phyloP scores from a whole-genome alignment of 2,113 vertebrate species.

The Struthio camelus region DNA sequence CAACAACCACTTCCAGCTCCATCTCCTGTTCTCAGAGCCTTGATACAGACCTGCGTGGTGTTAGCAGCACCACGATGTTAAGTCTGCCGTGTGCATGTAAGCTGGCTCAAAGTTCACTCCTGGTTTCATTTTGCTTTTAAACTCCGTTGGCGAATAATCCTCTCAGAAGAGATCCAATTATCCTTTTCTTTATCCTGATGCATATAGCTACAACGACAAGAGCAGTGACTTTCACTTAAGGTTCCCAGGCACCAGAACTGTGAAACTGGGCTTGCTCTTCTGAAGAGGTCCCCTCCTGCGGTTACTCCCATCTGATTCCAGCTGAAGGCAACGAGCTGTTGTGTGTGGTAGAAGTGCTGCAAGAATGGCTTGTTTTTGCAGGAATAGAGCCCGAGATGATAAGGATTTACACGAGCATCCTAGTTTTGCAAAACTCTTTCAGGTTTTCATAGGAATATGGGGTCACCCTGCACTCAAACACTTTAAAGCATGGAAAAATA shows the following conservation, averaged over 20 bases:
- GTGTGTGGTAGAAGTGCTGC: background rate
- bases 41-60: rapidly evolving
- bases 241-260: background rate
- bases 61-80: background rate
- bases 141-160: background rate
- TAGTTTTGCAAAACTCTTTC: background rate
- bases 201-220: rapidly evolving
- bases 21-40: background rate
- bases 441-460: background rate
- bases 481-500: background rate
- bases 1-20: background rate
- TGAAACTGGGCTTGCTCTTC: background rate
- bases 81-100: background rate
- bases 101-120: background rate
- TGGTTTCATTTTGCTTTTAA: background rate
- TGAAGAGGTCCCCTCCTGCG: background rate
- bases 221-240: background rate
- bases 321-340: background rate
- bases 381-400: background rate
- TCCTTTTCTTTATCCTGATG: background rate
- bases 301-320: rapidly evolving
- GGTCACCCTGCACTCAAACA: background rate
- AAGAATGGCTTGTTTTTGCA: background rate
- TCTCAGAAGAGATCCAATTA: background rate
- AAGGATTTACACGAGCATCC: rapidly evolving